These are phyloP conservation scores for Stenotaenia linearis DNA, from an alignment of 2,888 invertebrate species.

Conservation along the genomic window DNA sequence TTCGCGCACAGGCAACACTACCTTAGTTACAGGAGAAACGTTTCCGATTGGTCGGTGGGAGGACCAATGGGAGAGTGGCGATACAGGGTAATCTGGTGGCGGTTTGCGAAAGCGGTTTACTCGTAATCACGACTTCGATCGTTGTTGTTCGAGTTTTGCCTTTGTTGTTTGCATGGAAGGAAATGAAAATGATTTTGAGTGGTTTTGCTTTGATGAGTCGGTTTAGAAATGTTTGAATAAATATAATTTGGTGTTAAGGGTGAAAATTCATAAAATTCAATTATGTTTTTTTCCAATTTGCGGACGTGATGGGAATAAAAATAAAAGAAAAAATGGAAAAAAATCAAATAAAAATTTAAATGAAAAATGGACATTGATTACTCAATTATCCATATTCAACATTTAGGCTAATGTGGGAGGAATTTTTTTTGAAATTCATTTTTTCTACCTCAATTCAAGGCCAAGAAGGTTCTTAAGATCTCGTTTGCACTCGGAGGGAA, in stretches of 20 bases:
- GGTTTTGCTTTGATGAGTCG: background rate
- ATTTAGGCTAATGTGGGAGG: background rate
- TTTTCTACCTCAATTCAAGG: background rate
- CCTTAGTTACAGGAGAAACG: background rate
- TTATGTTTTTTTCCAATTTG: background rate
- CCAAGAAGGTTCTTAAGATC: background rate
- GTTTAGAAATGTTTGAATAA: background rate
- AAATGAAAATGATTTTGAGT: background rate
- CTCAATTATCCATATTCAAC: background rate
- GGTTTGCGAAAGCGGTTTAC: background rate
- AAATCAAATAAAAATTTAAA: background rate
- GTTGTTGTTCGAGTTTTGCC: background rate
- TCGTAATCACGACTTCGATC: conserved; percentile 2
- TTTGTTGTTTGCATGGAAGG: conserved; percentile 7
- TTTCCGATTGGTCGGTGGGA: background rate
- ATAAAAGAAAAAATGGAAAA: background rate
- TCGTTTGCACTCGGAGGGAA: background rate
- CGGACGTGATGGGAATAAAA: background rate
- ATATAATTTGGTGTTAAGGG: background rate
- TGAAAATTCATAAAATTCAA: background rate
- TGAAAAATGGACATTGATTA: background rate
- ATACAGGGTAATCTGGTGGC: background rate
- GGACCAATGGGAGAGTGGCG: background rate
- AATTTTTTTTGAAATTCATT: background rate
- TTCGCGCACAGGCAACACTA: background rate